These are phyloP conservation scores for Lysandra coridon DNA, from an alignment of 2,888 invertebrate species.

Conservation along the genomic window DNA sequence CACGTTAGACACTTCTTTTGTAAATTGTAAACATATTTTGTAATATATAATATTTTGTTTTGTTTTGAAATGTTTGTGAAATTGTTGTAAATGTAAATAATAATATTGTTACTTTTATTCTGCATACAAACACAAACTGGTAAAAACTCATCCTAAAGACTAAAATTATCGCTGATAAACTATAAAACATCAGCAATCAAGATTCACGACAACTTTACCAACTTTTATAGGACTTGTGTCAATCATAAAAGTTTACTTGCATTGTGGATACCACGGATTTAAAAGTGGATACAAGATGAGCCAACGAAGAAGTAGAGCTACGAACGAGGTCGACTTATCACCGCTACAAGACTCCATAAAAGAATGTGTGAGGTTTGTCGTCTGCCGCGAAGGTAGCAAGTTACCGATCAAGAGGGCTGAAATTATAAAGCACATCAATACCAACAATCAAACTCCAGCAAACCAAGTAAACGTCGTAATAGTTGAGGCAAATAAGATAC, in stretches of 20 bases:
- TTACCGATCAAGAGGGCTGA: slow-evolving; percentile 64
- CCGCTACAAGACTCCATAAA: slow-evolving; percentile 47
- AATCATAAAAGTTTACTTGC: not conserved
- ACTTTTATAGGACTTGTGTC: not conserved
- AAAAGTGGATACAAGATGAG: slow-evolving; percentile 23
- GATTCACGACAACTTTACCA: not conserved
- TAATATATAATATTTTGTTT: too few relatives aligned
- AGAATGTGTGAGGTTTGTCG: slow-evolving; percentile 64
- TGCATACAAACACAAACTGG: too few relatives aligned
- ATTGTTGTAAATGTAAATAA: too few relatives aligned
- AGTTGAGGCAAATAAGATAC: slow-evolving; percentile 54
- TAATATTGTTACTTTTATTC: too few relatives aligned
- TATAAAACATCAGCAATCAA: not conserved
- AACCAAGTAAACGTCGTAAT: slow-evolving; percentile 54
- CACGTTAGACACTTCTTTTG: too few relatives aligned
- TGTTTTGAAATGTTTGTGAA: too few relatives aligned
- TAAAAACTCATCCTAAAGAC: too few relatives aligned
- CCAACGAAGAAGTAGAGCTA: slow-evolving; percentile 25
- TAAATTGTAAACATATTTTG: too few relatives aligned
- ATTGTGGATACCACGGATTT: not conserved
- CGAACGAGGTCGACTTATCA: slow-evolving; percentile 2
- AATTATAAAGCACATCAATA: slow-evolving; percentile 58
- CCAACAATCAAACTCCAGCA: slow-evolving; percentile 50
- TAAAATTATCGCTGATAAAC: too few relatives aligned
- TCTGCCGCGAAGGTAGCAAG: slow-evolving; percentile 68